Conservation (phyloP, 2,888 invertebrate genomes). For the Graphium colonna region DNA sequence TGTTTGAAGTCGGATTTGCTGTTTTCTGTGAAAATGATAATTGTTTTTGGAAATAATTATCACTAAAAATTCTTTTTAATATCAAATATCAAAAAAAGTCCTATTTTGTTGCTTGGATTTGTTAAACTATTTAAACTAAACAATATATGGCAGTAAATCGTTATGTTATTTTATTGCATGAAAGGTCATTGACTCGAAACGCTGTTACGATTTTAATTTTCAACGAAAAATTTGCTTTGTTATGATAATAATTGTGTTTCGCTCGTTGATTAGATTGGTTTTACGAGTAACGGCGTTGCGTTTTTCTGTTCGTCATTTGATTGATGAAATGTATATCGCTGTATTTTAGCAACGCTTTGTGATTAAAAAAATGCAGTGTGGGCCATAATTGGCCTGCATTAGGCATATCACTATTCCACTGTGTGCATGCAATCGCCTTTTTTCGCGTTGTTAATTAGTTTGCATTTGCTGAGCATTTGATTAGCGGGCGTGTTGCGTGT, state of each 20-base stretch:
- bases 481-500: conserved; percentile 29
- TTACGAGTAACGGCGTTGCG: neutral
- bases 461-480: conserved; percentile 10
- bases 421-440: conserved; percentile 3
- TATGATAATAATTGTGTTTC: neutral
- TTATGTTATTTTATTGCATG: no score
- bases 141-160: no score
- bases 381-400: neutral
- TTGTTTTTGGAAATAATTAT: no score
- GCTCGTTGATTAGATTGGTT: neutral
- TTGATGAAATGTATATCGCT: neutral
- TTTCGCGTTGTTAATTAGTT: conserved; percentile 1
- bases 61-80: no score
- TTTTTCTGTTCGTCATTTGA: neutral
- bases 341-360: neutral
- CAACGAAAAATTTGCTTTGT: neutral
- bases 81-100: no score
- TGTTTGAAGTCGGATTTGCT: no score
- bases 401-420: neutral
- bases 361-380: neutral
- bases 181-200: no score
- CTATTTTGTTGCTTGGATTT: no score
- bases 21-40: no score
- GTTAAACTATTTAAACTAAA: no score
- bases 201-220: neutral